A percentile compares a stretch with the other conserved stretches of the same genome.
These are phyloP conservation scores for Lophura nycthemera DNA, from an alignment of 2,113 vertebrate genomes.

Conservation along the genomic window DNA sequence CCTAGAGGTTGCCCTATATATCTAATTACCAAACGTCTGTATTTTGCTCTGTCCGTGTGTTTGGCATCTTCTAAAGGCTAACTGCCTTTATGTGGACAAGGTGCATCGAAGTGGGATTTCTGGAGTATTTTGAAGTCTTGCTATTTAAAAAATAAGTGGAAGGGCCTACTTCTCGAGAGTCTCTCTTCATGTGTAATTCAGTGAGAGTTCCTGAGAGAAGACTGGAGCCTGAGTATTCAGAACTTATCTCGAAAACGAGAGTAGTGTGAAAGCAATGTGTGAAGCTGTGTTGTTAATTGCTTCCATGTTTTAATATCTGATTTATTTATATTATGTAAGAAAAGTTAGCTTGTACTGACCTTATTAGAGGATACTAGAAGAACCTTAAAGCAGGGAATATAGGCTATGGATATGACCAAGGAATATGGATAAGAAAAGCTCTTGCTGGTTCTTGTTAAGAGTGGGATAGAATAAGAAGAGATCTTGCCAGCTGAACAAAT, in stretches of 20 bases:
- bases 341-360: conserved; percentile 4
- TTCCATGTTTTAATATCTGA: conserved; percentile 37
- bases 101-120: neutral
- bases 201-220: conserved; percentile 50
- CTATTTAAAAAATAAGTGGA: conserved; percentile 53
- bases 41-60: neutral
- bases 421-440: neutral
- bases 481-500: neutral
- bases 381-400: neutral
- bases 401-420: neutral
- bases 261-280: conserved; percentile 41
- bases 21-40: neutral
- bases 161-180: neutral
- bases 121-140: neutral
- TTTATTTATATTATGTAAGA: conserved; percentile 4
- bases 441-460: neutral
- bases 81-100: neutral
- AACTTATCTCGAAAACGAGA: conserved; percentile 28
- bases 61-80: neutral
- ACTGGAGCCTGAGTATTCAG: conserved; percentile 36
- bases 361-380: neutral
- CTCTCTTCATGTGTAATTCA: conserved; percentile 65
- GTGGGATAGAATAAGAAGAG: neutral
- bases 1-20: neutral
- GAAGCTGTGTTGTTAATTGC: conserved; percentile 57